Evolutionary conservation across 2,113 vertebrate species (phyloP), one percentile per base, ranked within the genome.

Genomic region (Xenotilapia leptura): DNA sequence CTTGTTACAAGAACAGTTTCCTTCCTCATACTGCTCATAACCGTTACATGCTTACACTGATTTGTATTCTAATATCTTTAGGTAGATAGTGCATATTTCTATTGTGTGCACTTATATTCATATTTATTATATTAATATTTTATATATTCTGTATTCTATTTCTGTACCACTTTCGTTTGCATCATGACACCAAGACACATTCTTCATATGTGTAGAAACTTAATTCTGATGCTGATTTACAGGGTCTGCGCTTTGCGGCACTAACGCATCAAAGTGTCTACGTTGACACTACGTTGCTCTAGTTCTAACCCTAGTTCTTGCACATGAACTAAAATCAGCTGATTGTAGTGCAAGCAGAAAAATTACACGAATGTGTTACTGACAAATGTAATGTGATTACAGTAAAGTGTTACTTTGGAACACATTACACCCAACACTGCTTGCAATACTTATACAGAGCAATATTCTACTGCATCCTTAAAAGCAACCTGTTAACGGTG

Each of bases 131-230:
- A 58, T 58, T 58, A 28, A 28, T 58, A 58, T 58, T 58, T 58
- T 28, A 58, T 58, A 58, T 58, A 56, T 28, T 28, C 23, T 58
- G 23, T 58, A 58, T 58, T 58, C 26, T 58, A 58, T 58, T 58
- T 2, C 7, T 58, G 56, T 60, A 60, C 5, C 26, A 31, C 26
- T 9, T 58, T 17, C 2, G 0, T 31, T 0, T 2, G 13, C 14
- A 31, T 31, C 26, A 0, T 17, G 56, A 31, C 56, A 60, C 26
- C 56, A 31, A 31, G 3, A 10, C 5, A 4, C 8, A 10, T 60
- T 60, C 3, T 31, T 31, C 26, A 60, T 60, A 2, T 58, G 55
- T 58, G 26, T 31, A 31, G 26, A 58, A 58, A 31, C 2, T 4
- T 58, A 15, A 58, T 28, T 58, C 56, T 60, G 5, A 58, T 58